Base-by-base conservation (phyloP, 2,113 vertebrate genomes). In the Morone saxatilis region DNA sequence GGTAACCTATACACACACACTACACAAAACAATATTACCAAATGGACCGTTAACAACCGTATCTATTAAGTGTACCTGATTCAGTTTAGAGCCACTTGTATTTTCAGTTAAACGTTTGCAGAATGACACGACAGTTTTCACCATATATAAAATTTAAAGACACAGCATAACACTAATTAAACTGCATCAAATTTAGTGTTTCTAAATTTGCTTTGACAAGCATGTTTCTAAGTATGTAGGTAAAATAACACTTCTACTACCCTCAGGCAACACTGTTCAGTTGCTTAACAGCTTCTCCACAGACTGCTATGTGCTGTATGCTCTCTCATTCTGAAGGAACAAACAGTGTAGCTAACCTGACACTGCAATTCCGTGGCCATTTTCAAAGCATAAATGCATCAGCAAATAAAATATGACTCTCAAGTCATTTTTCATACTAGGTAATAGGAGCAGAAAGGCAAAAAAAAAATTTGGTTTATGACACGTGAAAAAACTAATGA, bases 301-400 rank as follows among this genome's bases (percentile, higher is more conserved):
- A 63, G 48, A 45, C 51, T 45, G 36, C 17, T 38, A 11, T 62
- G 17, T 14, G 5, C 14, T 57, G 36, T n/a, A 2, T 48, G 17
- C 20, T 77, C 47, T 50, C 7, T 48, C 53, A 10, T 61, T 71
- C 40, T 71, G 50, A 66, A 13, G 38, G 63, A 68, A 50, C 38
- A 68, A 67, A 83, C 53, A 54, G 12, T 19, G 43, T 41, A 31
- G 45, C 71, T 66, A 51, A 54, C 45, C 69, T 83, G 71, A 81
- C 62, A 36, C 40, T 75, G 71, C 57, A 62, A 20, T 50, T 53
- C 36, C n/a, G 16, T n/a, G 71, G 16, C 11, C 8, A 61, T 80
- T 87, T 80, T 72, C 36, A 74, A 16, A 84, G 66, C n/a, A 79
- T 10, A 80, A 76, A 83, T 86, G 57, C 73, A 78, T 75, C 85